These are phyloP conservation scores for Dermatophagoides farinae DNA, from an alignment of 1,140 invertebrate genomes.

Conservation along the genomic window DNA sequence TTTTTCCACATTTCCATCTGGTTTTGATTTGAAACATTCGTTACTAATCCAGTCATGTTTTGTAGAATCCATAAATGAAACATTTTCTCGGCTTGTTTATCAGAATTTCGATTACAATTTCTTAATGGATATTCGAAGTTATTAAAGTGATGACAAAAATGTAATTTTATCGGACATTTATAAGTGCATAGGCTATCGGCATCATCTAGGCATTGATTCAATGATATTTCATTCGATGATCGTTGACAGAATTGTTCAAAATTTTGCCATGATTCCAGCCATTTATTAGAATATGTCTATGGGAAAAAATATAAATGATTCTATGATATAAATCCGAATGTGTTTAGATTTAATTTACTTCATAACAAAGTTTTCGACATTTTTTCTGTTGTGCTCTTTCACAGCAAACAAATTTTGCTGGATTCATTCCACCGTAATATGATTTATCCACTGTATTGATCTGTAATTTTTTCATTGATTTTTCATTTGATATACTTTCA, in stretches of 20 bases:
- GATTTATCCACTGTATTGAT: background rate
- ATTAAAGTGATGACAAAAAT: background rate
- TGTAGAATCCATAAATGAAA: background rate
- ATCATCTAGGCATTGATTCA: background rate
- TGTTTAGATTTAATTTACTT: background rate
- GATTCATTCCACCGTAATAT: background rate
- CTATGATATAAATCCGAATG: background rate
- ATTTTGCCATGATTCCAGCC: background rate
- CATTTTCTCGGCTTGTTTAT: background rate
- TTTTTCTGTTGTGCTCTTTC: background rate
- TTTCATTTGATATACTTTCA: background rate
- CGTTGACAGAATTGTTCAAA: background rate
- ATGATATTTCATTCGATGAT: background rate
- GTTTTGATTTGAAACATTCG: background rate
- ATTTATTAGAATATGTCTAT: background rate
- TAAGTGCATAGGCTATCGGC: background rate
- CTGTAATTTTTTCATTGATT: background rate
- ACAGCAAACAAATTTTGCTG: constrained; percentile 1
- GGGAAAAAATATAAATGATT: background rate
- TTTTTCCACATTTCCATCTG: background rate
- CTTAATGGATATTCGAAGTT: background rate
- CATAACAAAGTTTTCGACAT: background rate
- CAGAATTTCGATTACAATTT: background rate
- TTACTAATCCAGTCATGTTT: background rate
- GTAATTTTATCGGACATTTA: background rate